These are phyloP conservation scores for Varanus salvator DNA, from an alignment of 2,113 vertebrate species.

Conservation along the genomic window DNA sequence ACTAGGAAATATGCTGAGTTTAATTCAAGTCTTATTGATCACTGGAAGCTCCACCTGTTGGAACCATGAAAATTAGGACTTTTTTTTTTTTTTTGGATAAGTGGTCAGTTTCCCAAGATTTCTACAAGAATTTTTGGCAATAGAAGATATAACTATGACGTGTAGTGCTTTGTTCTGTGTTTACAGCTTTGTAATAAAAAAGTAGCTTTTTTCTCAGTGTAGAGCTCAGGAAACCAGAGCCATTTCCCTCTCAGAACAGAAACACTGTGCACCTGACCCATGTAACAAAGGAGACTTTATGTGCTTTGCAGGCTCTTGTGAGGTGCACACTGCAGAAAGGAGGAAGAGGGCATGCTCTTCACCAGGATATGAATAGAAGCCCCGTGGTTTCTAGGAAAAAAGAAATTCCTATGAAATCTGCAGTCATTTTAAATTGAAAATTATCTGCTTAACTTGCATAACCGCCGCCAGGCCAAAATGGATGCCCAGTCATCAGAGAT, in stretches of 20 bases:
- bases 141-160: neutral
- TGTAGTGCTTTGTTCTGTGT: neutral
- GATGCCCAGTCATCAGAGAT: neutral
- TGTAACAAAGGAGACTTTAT: neutral
- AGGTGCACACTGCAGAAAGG: neutral
- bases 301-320: neutral
- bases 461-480: neutral
- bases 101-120: neutral
- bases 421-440: neutral
- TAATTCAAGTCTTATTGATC: neutral
- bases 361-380: neutral
- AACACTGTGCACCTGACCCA: constrained; percentile 1
- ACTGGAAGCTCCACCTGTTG: neutral
- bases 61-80: neutral
- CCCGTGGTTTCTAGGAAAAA: neutral
- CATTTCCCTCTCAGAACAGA: neutral
- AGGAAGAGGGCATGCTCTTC: neutral
- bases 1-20: neutral
- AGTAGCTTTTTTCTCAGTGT: neutral
- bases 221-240: neutral
- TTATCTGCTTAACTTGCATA: neutral
- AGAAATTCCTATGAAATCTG: no score
- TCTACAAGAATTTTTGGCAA: neutral
- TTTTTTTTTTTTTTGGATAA: neutral
- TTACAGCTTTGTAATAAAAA: neutral